These are phyloP conservation scores for Drosophila ananassae DNA, from an alignment of 1,140 invertebrate genomes.

Conservation along the genomic window DNA sequence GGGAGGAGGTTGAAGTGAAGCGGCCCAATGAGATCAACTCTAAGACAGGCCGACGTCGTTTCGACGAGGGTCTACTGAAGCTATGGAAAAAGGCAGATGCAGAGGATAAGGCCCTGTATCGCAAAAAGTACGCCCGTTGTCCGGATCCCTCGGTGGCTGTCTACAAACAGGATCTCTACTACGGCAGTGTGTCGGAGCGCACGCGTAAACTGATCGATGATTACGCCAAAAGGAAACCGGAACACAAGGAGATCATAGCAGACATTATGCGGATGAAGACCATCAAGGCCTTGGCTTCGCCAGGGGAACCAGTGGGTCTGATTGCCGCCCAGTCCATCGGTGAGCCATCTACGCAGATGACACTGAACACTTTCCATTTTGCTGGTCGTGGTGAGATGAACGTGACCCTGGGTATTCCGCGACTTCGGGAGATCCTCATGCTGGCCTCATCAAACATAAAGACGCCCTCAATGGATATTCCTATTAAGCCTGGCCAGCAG, in stretches of 20 bases:
- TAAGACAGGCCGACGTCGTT: conserved; percentile 71
- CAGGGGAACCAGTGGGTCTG: conserved; percentile 98
- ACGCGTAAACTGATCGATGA: conserved; percentile 88
- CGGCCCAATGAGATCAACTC: conserved; percentile 70
- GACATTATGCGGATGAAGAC: conserved; percentile 92
- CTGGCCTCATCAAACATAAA: conserved; percentile 95
- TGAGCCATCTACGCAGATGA: conserved; percentile 99
- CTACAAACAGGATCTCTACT: conserved; percentile 89
- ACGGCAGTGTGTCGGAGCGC: conserved; percentile 93
- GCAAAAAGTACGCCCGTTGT: conserved; percentile 84
- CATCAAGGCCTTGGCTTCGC: conserved; percentile 90
- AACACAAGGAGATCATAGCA: conserved; percentile 84
- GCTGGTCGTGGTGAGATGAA: conserved; percentile 99
- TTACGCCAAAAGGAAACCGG: conserved; percentile 86
- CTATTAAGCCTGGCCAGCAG: conserved; percentile 87
- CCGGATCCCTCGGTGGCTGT: conserved; percentile 90
- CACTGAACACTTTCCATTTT: conserved; percentile 99
- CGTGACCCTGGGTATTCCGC: conserved; percentile 98
- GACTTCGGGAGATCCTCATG: conserved; percentile 98
- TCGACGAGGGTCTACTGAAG: conserved; percentile 85
- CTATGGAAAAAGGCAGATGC: conserved; percentile 87
- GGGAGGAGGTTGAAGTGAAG: conserved; percentile 71
- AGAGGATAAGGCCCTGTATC: conserved; percentile 86
- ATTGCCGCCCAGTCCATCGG: conserved; percentile 98
- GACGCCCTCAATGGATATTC: conserved; percentile 98